Evolutionary conservation across 2,113 vertebrate species (phyloP).

Genomic region (Oryzias javanicus): DNA sequence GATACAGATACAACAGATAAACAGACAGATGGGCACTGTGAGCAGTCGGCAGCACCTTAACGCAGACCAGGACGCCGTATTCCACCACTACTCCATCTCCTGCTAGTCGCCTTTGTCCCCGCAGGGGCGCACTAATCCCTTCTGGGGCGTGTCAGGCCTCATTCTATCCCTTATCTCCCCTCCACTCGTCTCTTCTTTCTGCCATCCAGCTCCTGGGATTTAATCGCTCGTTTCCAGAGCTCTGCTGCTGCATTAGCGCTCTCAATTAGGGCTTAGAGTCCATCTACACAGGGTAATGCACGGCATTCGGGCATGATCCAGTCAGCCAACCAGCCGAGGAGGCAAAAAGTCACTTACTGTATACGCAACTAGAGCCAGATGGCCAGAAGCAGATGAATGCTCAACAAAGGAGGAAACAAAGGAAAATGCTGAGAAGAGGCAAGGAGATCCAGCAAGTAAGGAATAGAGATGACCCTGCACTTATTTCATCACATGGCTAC

Average conservation of each 20-base stretch:
- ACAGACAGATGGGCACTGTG: conserved; percentile 67
- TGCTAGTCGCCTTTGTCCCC: conserved; percentile 58
- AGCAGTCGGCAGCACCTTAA: conserved; percentile 67
- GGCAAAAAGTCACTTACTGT: conserved; percentile 68
- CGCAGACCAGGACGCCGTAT: conserved; percentile 28
- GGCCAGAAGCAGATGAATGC: conserved; percentile 54
- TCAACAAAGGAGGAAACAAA: conserved; percentile 24
- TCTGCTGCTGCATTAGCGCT: conserved; percentile 62
- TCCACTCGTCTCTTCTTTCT: conserved; percentile 45
- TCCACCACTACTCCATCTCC: conserved; percentile 43
- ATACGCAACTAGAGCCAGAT: conserved; percentile 63
- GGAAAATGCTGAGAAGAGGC: conserved; percentile 7
- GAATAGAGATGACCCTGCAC: conserved; percentile 33
- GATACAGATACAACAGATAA: conserved; percentile 55
- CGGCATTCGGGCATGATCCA: conserved; percentile 53
- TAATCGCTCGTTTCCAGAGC: conserved; percentile 50
- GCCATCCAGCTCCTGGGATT: conserved; percentile 61
- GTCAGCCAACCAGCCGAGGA: conserved; percentile 26
- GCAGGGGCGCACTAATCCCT: conserved; percentile 61
- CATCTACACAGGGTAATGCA: conserved; percentile 68
- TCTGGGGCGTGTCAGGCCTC: conserved; percentile 57
- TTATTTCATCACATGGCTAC: conserved; percentile 44
- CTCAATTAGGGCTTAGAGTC: conserved; percentile 74
- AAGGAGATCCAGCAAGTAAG: conserved; percentile 7
- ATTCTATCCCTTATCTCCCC: conserved; percentile 50